Conservation (phyloP, 1,140 invertebrate genomes). For the Piezodorus guildinii region DNA sequence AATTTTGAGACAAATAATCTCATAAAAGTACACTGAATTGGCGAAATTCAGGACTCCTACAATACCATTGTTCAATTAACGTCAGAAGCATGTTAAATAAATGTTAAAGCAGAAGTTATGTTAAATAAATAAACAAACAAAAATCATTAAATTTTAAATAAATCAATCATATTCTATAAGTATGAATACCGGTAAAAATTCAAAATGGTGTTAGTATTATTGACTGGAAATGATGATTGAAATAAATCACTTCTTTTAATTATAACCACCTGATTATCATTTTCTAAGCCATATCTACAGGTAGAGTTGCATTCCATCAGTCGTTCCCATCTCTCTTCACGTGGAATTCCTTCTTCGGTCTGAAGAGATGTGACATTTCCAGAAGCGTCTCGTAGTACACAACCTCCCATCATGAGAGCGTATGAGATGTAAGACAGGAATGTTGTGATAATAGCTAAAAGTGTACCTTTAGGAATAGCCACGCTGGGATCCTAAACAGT, state of each 20-base stretch:
- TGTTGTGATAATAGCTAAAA: conserved; percentile 43
- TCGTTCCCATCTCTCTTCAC: conserved; percentile 9
- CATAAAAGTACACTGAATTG: too few relatives aligned
- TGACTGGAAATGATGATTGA: too few relatives aligned
- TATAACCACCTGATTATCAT: conserved; percentile 35
- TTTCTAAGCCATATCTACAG: conserved; percentile 37
- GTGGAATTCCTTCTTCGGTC: conserved; percentile 16
- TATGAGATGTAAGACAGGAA: conserved; percentile 42
- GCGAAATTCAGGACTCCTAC: too few relatives aligned
- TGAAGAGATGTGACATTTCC: conserved; percentile 32
- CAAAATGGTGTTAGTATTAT: too few relatives aligned
- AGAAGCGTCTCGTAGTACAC: conserved; percentile 35
- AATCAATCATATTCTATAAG: too few relatives aligned
- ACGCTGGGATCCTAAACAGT: conserved; percentile 32
- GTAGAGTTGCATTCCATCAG: conserved; percentile 28
- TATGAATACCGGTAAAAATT: too few relatives aligned
- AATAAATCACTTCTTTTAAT: background rate
- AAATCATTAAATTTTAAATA: too few relatives aligned
- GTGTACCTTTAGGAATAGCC: conserved; percentile 47
- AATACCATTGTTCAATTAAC: too few relatives aligned
- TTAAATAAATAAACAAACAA: too few relatives aligned
- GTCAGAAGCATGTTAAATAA: too few relatives aligned
- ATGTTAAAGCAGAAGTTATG: too few relatives aligned
- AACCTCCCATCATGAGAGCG: conserved; percentile 39
- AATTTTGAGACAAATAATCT: too few relatives aligned